phyloP scores from a whole-genome alignment of 2,888 invertebrate genomes.

The Dioctria linearis region DNA sequence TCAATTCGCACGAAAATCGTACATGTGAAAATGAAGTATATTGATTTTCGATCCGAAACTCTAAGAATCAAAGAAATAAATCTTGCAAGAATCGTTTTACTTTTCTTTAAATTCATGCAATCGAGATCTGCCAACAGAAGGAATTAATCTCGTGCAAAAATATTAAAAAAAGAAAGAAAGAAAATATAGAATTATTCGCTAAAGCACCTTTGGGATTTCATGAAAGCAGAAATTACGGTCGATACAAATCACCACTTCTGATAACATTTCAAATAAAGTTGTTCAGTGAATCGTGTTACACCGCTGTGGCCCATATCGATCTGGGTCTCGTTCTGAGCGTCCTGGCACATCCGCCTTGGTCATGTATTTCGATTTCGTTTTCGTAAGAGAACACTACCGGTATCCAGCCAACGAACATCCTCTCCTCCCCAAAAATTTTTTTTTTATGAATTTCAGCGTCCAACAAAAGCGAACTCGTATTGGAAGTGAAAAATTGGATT shows the following conservation, averaged over 20 bases:
- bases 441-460: constrained; percentile 35
- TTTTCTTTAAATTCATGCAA: background rate
- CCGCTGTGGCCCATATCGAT: constrained; percentile 44
- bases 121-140: background rate
- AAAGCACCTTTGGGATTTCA: background rate
- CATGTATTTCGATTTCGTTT: constrained; percentile 3
- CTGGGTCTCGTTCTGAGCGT: background rate
- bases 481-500: constrained; percentile 53
- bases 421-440: background rate
- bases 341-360: constrained; percentile 4
- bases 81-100: background rate
- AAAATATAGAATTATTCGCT: background rate
- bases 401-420: background rate
- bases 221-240: constrained; percentile 46
- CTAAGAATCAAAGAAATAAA: too few species aligned
- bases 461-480: constrained; percentile 48
- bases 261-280: constrained; percentile 55
- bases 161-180: constrained; percentile 4
- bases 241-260: constrained; percentile 55
- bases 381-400: constrained; percentile 3
- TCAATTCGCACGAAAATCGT: too few species aligned
- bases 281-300: constrained; percentile 51
- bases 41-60: too few species aligned
- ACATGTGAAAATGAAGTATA: too few species aligned
- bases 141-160: background rate